Evolutionary conservation across 2,888 invertebrate species (phyloP), one percentile per base, ranked within the genome.

Genomic region (Eledone cirrhosa): DNA sequence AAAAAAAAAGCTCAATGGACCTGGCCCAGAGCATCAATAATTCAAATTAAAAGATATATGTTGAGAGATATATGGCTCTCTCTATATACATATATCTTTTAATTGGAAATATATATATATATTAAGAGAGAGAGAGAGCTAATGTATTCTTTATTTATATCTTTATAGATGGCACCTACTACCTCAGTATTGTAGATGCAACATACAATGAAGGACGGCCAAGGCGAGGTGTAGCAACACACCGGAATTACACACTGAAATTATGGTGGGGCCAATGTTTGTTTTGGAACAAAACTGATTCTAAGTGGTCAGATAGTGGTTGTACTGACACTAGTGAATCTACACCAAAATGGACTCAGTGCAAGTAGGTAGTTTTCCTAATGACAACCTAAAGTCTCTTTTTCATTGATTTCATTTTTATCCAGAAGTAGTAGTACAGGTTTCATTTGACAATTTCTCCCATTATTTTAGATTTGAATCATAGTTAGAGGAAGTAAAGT

Each of bases 241-340:
- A 80, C n/a, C 85, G 89, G 3, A 80, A 85, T 77, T 90, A 90
- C 83, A 83, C 83, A 14, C 80, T 90, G 16, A 85, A 82, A 41
- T 75, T 88, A 53, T 90, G 90, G 90, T 87, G 86, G 85, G 86
- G 86, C 22, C 81, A 86, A 48, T 90, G 90, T 82, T 80, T 90
- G 24, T 89, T 84, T 85, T 90, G 90, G 89, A 83, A 89, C 77
- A 77, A 81, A 8, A 75, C 77, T 11, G 74, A 63, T 16, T 78
- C 81, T 24, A 67, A 79, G 8, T 90, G 90, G 90, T 84, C 85
- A 19, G 79, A 82, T 5, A 82, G 85, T 27, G 90, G 90, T 7
- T 90, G 90, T 79, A 78, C 79, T 59, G 83, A 86, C 24, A 80
- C 83, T 27, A 82, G 81, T 14, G 78, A 81, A 16, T 87, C 88